A percentile compares a stretch with the other conserved stretches of the same genome.
Evolutionary conservation across 2,888 invertebrate genomes (phyloP).

Genomic region (Xestoiulus laeticollis): DNA sequence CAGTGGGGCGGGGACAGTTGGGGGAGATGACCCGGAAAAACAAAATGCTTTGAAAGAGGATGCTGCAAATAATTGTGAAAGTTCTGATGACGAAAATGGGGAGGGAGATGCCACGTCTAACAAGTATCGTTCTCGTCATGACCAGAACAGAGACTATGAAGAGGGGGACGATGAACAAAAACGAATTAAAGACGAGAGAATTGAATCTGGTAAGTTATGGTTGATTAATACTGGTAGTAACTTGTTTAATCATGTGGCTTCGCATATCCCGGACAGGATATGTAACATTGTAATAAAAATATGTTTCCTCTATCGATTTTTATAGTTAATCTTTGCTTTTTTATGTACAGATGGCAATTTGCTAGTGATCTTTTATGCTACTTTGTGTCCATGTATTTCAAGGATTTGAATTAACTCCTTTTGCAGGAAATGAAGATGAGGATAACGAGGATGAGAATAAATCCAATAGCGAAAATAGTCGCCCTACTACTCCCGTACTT

Average conservation of each 20-base stretch:
- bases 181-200: conserved; percentile 58
- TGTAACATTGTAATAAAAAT: not conserved
- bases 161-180: conserved; percentile 54
- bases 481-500: not conserved
- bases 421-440: not conserved
- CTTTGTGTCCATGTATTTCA: not conserved
- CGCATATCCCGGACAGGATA: too few relatives aligned
- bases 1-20: conserved; percentile 61
- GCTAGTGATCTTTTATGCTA: not conserved
- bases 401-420: not conserved
- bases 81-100: conserved; percentile 58
- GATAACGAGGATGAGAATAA: not conserved
- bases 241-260: too few relatives aligned
- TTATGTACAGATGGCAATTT: too few relatives aligned
- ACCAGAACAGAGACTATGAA: conserved; percentile 51
- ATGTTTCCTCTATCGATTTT: too few relatives aligned
- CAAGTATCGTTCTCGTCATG: conserved; percentile 52
- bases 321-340: too few relatives aligned
- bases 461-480: not conserved
- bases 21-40: conserved; percentile 66
- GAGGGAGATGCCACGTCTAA: conserved; percentile 50
- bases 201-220: conserved; percentile 42
- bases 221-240: not conserved
- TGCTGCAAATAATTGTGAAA: conserved; percentile 62
- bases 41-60: conserved; percentile 69